Base-by-base conservation (phyloP, 2,888 invertebrate genomes). In the Lasius fuliginosus region DNA sequence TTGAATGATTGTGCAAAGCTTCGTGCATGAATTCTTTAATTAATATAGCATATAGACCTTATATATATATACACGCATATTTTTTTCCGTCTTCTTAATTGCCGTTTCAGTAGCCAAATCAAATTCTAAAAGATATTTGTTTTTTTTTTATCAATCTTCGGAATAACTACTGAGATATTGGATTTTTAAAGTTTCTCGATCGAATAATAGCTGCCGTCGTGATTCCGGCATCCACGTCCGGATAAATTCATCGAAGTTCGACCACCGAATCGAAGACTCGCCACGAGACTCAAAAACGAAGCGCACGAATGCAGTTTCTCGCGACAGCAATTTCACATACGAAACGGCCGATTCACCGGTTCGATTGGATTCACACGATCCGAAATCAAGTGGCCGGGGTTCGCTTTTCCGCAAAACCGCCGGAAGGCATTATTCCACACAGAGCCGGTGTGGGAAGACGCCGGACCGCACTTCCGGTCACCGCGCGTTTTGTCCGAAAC, bases 311-410 rank as follows among this genome's bases (percentile, higher is more conserved):
- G 67, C 79, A 83, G 79, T 83, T 83, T 64, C 73, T 81, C 60
- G 73, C 60, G 60, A 36, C 79, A 60, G 36, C 79, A 73, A 81
- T 81, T 81, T 62, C 60, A 42, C 64, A n/a, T 53, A 27, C 64
- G 65, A 64, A 64, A 46, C 64, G 76, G 64, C 53, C 49, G 27
- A 62, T 53, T 60, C 46, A 42, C 73, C 73, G 73, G 4, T 30
- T 64, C 75, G 82, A 82, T 82, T 82, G 53, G 82, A 56, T 74
- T 84, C 46, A 53, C 42, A 71, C 83, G 73, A 33, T 71, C 68
- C 53, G 56, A 81, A 83, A 83, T 81, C 79, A 62, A 69, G 83
- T 62, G 27, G 60, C 36, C 46, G 73, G 46, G 42, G 46, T 46
- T 60, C 46, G 56, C 42, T 60, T n/a, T 58, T 42, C 27, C 36